phyloP scores from a whole-genome alignment of 2,797 vertebrate genomes.

The Botia kubotai region DNA sequence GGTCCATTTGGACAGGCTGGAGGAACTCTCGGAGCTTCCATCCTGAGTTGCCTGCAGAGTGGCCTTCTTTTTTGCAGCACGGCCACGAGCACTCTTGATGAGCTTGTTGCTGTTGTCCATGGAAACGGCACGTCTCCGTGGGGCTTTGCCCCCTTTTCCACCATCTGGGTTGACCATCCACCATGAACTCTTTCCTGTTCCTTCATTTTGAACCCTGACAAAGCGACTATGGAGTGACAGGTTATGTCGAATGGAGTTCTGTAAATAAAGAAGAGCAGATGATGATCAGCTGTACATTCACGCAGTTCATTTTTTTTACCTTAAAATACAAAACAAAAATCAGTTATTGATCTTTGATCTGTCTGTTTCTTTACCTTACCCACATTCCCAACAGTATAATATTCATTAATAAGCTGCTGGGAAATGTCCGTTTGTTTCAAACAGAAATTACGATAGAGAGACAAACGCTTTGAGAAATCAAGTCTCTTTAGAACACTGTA shows the following conservation, averaged over 20 bases:
- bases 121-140: conserved; percentile 90
- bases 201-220: conserved; percentile 96
- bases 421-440: too few relatives aligned
- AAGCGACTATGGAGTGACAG: conserved; percentile 97
- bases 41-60: conserved; percentile 88
- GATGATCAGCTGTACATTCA: background rate
- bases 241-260: conserved; percentile 99
- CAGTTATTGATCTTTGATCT: too few relatives aligned
- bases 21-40: conserved; percentile 87
- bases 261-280: conserved; percentile 52
- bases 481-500: too few relatives aligned
- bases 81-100: conserved; percentile 91
- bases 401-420: too few relatives aligned
- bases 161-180: conserved; percentile 99
- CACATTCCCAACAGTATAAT: too few relatives aligned
- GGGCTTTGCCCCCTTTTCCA: conserved; percentile 94
- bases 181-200: conserved; percentile 98
- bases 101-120: conserved; percentile 99
- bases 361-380: too few relatives aligned
- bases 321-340: too few relatives aligned
- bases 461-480: too few relatives aligned
- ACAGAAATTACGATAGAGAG: too few relatives aligned
- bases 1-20: conserved; percentile 92
- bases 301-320: background rate
- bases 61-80: conserved; percentile 94